Evolutionary conservation across 2,797 vertebrate species (phyloP).

Genomic region (Anguilla anguilla): DNA sequence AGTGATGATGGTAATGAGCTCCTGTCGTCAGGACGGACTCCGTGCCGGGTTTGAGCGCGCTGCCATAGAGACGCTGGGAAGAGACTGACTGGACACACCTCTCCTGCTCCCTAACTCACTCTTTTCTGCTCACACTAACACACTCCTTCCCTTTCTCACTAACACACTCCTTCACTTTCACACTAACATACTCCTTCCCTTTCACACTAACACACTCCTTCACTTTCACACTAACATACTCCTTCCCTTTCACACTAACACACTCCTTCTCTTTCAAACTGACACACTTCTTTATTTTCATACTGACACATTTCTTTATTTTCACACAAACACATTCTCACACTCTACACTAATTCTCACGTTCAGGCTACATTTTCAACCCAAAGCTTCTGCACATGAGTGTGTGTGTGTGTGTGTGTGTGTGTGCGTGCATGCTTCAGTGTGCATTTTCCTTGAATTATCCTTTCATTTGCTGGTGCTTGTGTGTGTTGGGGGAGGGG

Average conservation of each 20-base stretch:
- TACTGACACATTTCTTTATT: too few species aligned
- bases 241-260: neutral
- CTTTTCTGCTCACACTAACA: neutral
- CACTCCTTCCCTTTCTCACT: neutral
- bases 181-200: neutral
- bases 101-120: neutral
- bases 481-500: slow-evolving; percentile 74
- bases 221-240: neutral
- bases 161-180: neutral
- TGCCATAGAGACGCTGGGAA: slow-evolving; percentile 54
- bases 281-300: neutral
- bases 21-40: slow-evolving; percentile 67
- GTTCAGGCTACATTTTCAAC: neutral
- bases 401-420: neutral
- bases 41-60: slow-evolving; percentile 62
- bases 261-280: neutral
- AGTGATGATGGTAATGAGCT: slow-evolving; percentile 75
- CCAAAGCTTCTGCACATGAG: neutral
- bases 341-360: neutral
- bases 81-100: slow-evolving; percentile 50
- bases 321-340: neutral
- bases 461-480: slow-evolving; percentile 55
- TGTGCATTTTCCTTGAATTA: slow-evolving; percentile 1
- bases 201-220: neutral
- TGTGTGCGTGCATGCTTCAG: neutral